Base-by-base conservation (phyloP, 2,113 vertebrate genomes). In the Etheostoma spectabile region DNA sequence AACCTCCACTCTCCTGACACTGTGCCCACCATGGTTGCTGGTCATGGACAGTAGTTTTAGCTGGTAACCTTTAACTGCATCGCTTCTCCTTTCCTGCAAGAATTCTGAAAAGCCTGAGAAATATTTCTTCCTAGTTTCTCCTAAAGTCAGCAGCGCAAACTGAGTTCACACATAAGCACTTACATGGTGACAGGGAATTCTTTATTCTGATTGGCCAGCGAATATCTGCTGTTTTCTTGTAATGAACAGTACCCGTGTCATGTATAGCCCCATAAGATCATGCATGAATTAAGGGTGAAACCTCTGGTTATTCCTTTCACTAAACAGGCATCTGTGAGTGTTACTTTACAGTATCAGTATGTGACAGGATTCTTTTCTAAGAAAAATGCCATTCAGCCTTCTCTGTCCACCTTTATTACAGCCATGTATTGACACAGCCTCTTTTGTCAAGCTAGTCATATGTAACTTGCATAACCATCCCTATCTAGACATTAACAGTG, bases 11-110 rank as follows among this genome's bases (percentile, higher is more conserved):
- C 73, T 75, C 57, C 53, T 74, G 60, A 80, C 77, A 85, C 77
- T 69, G 74, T 74, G 79, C 46, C 70, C 76, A 77, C 66, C 62
- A 12, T 22, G 0, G 24, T 42, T 22, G 51, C 65, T 69, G 62
- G 55, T 24, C 57, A 48, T 63, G 59, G 68, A 69, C 46, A 78
- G 72, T 75, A 84, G 83, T 83, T 89, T 85, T 55, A 75, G 51
- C 62, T 22, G 51, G 30, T 78, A 80, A 84, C 77, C 71, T 84
- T 82, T 82, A 75, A 73, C 35, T 59, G 51, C 12, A 67, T 79
- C 27, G 16, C 33, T 79, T 77, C 62, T 72, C 11, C 74, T 46
- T 57, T 67, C 22, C 35, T 76, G 48, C 13, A 4, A 24, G 42
- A 42, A 30, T 22, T 21, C 27, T 42, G 0, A 55, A 71, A 55